Percentiles rank a stretch among this genome's conserved stretches.
Evolutionary conservation across 1,140 invertebrate genomes (phyloP).

Genomic region (Zaprionus kolodkinae): DNA sequence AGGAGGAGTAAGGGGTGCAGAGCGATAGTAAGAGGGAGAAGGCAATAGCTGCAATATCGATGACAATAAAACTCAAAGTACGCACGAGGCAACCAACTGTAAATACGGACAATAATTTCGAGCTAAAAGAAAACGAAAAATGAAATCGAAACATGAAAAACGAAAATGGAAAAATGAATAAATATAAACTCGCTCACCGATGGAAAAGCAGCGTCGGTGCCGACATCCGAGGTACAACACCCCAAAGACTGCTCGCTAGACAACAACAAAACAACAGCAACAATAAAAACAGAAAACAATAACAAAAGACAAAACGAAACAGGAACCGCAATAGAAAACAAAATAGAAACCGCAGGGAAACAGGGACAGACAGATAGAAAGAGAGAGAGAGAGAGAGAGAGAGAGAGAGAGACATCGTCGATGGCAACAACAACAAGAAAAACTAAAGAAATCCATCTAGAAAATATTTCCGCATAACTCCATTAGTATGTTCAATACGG

Average conservation of each 20-base stretch:
- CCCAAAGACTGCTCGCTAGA: constrained; percentile 69
- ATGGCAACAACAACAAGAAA: constrained; percentile 27
- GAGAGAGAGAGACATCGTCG: too few species aligned
- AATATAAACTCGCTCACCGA: constrained; percentile 44
- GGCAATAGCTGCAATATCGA: neutral
- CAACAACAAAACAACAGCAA: constrained; percentile 25
- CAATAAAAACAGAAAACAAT: constrained; percentile 20
- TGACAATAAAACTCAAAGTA: constrained; percentile 21
- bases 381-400: neutral
- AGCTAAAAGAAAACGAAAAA: constrained; percentile 10
- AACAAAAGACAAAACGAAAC: constrained; percentile 5
- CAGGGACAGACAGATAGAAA: neutral
- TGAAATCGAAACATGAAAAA: constrained; percentile 5
- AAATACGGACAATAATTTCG: constrained; percentile 73
- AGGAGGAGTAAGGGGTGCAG: constrained; percentile 62
- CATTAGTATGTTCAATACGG: constrained; percentile 52
- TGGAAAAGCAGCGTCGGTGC: constrained; percentile 44
- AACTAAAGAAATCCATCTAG: constrained; percentile 42
- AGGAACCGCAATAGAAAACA: constrained; percentile 3
- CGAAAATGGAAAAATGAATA: constrained; percentile 2
- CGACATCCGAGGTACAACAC: constrained; percentile 13
- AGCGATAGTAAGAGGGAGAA: neutral
- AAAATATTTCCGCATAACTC: constrained; percentile 70
- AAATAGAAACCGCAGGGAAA: constrained; percentile 4
- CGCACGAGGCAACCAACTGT: constrained; percentile 48